Conservation (phyloP, 2,113 vertebrate species). For the Galemys pyrenaicus region DNA sequence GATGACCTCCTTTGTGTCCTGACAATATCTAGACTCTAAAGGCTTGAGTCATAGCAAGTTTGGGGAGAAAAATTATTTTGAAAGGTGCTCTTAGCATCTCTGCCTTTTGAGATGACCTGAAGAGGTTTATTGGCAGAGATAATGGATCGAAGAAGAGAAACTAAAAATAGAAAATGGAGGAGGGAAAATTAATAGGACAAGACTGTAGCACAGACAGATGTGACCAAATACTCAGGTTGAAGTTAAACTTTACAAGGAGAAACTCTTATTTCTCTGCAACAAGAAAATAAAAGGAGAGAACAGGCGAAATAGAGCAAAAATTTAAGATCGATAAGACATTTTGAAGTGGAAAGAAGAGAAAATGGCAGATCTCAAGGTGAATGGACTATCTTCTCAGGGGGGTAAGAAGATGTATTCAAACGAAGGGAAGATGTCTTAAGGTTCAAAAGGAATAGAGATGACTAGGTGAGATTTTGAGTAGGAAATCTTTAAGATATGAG, state of each 20-base stretch:
- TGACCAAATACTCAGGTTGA: slow-evolving; percentile 10
- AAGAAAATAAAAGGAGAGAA: neutral
- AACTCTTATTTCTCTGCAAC: slow-evolving; percentile 32
- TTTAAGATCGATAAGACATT: slow-evolving; percentile 24
- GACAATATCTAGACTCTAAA: neutral
- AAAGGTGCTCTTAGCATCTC: slow-evolving; percentile 13
- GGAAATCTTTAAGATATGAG: neutral
- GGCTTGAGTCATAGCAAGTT: neutral
- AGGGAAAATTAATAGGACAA: slow-evolving; percentile 40
- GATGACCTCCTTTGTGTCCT: too few relatives aligned
- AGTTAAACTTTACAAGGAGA: slow-evolving; percentile 18
- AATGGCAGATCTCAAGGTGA: slow-evolving; percentile 46
- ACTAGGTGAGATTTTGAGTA: slow-evolving; percentile 14
- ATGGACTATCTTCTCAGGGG: slow-evolving; percentile 22
- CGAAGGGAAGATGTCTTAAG: slow-evolving; percentile 6
- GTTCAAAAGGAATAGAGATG: slow-evolving; percentile 10
- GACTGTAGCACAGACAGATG: slow-evolving; percentile 41
- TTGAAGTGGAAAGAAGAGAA: slow-evolving; percentile 35
- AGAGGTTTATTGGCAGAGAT: slow-evolving; percentile 20
- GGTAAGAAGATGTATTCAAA: slow-evolving; percentile 42
- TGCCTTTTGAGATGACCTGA: slow-evolving; percentile 23
- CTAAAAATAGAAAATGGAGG: slow-evolving; percentile 13
- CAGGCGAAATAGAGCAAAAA: slow-evolving; percentile 49
- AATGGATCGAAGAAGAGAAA: slow-evolving; percentile 13
- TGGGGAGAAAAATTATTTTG: neutral